Conservation (phyloP, 2,888 invertebrate species). For the Herminia tarsipennalis region DNA sequence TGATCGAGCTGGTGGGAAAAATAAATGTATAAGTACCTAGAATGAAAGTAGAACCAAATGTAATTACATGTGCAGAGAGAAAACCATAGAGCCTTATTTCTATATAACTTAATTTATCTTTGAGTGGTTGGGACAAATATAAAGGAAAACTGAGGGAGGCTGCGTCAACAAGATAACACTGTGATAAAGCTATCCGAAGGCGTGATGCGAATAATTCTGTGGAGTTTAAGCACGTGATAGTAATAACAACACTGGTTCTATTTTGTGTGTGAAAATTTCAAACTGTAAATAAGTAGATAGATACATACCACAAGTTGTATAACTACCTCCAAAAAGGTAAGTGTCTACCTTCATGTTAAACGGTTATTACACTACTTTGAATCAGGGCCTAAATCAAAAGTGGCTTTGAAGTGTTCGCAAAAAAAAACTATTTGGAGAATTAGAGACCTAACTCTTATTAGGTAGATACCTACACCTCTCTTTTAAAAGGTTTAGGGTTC, state of each 20-base stretch:
- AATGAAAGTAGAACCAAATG: neutral
- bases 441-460: too few species aligned
- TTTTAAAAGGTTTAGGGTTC: too few species aligned
- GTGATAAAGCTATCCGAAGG: conserved; percentile 50
- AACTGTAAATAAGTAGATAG: neutral
- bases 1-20: too few species aligned
- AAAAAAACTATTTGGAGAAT: too few species aligned
- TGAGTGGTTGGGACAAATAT: conserved; percentile 23
- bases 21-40: too few species aligned
- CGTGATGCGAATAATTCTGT: conserved; percentile 52
- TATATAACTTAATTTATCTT: conserved; percentile 24
- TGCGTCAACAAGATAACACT: conserved; percentile 47
- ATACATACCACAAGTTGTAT: too few species aligned
- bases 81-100: conserved; percentile 10
- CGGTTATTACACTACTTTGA: too few species aligned
- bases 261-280: conserved; percentile 21
- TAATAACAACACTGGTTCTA: conserved; percentile 36
- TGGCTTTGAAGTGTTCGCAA: too few species aligned
- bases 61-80: neutral
- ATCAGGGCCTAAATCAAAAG: too few species aligned
- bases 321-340: too few species aligned
- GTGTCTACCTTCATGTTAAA: too few species aligned
- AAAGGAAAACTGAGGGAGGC: conserved; percentile 17
- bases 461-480: too few species aligned
- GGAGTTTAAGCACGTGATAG: conserved; percentile 47